A percentile compares a stretch with the other conserved stretches of the same genome.
phyloP scores from a whole-genome alignment of 2,113 vertebrate genomes.

The Anarrhichthys ocellatus region DNA sequence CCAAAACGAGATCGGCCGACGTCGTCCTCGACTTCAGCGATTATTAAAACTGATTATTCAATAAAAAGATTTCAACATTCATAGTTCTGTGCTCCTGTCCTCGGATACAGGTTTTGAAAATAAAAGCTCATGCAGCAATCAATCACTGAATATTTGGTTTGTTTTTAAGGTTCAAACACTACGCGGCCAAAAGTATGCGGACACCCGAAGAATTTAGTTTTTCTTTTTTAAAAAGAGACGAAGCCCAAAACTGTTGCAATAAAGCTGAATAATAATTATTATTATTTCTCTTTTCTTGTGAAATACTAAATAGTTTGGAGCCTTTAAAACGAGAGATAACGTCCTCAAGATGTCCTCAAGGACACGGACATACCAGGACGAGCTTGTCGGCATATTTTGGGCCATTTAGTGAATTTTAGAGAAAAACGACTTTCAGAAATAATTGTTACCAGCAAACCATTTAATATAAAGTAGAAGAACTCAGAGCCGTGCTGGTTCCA shows the following conservation, averaged over 20 bases:
- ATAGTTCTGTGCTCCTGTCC: background rate
- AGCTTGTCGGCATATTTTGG: background rate
- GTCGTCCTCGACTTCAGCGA: too few relatives aligned
- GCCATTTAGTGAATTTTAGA: background rate
- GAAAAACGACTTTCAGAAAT: background rate
- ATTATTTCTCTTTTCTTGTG: too few relatives aligned
- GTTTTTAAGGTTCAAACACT: background rate
- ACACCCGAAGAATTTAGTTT: background rate
- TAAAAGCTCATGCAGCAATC: background rate
- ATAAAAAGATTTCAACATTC: background rate
- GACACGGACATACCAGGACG: too few relatives aligned
- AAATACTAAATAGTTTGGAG: too few relatives aligned
- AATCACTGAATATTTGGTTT: background rate
- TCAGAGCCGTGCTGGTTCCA: background rate
- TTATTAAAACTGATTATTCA: background rate
- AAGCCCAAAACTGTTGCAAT: too few relatives aligned
- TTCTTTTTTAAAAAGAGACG: too few relatives aligned
- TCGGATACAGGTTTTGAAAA: slow-evolving; percentile 2
- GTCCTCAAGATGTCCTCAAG: too few relatives aligned
- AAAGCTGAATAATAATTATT: too few relatives aligned
- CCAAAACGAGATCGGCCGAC: too few relatives aligned
- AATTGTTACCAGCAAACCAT: background rate
- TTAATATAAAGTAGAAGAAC: slow-evolving; percentile 5
- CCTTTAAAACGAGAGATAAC: too few relatives aligned
- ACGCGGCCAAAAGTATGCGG: slow-evolving; percentile 1